Evolutionary conservation across 1,140 invertebrate species (phyloP), one percentile per base, ranked within the genome.

Genomic region (Anastrepha ludens): DNA sequence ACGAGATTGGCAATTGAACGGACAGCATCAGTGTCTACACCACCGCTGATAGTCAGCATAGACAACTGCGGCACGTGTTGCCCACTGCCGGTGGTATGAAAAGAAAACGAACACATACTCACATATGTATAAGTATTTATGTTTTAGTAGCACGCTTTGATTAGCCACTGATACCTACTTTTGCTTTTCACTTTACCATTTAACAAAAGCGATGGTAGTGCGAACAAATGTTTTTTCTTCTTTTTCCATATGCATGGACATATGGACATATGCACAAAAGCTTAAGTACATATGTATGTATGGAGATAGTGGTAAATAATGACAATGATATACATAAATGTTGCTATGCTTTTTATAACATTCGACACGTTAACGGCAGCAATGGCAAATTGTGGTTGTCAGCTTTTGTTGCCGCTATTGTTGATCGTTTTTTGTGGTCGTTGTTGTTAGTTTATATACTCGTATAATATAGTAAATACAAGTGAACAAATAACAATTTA

Each of bases 351-450:
- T 74, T 44, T 3, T 74, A 13, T 47, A 47, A 74, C 6, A 81
- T 81, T 81, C n/a, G 74, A 81, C n/a, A 81, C 47, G 74, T 81
- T 55, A 81, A 58, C 44, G 20, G 74, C n/a, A 20, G 47, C n/a
- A 81, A 58, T 81, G 11, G 74, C 74, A 81, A 81, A 86, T 86
- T 86, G 62, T 41, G 8, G 85, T 86, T 86, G 85, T 39, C 62
- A 44, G 17, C 39, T 47, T 86, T 86, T 59, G 4, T 6, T 39
- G 50, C n/a, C 20, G 44, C 15, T 59, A 85, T 85, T 85, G 81
- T 58, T 85, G 17, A n/a, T 20, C 7, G 29, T 55, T 67, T 78
- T 44, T 20, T 5, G 29, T 50, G 11, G 15, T 78, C 15, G 20
- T 8, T 55, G 44, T 81, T 81, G 47, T 81, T 9, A 3, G 50